Conservation (phyloP, 2,797 vertebrate species). For the Sarcoramphus papa region DNA sequence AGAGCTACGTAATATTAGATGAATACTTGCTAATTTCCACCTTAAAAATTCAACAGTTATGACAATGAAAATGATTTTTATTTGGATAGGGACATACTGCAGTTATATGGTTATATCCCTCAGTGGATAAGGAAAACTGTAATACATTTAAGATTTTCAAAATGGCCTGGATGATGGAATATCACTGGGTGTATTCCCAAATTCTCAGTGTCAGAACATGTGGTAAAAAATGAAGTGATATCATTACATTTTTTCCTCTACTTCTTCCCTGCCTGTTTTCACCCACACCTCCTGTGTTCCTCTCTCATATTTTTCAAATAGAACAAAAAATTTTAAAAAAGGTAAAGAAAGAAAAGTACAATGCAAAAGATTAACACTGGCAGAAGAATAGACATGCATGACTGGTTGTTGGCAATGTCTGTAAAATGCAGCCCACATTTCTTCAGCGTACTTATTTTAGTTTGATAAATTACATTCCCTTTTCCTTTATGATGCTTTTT, state of each 20-base stretch:
- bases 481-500: conserved; percentile 28
- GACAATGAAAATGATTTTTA: background rate
- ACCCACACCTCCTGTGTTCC: background rate
- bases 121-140: background rate
- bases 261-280: background rate
- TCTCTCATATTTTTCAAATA: background rate
- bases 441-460: conserved; percentile 7
- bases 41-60: background rate
- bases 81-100: background rate
- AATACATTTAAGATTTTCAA: background rate
- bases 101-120: background rate
- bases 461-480: conserved; percentile 17
- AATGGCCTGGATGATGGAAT: background rate
- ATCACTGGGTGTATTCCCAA: background rate
- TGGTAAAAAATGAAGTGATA: background rate
- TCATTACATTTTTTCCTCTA: background rate
- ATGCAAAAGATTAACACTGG: background rate
- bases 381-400: conserved; percentile 21
- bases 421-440: conserved; percentile 13
- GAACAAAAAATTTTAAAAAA: background rate
- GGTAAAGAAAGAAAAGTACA: background rate
- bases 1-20: background rate
- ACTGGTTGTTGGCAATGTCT: background rate
- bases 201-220: background rate
- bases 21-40: background rate